These are phyloP conservation scores for Patella caerulea DNA, from an alignment of 2,888 invertebrate genomes.

Conservation along the genomic window DNA sequence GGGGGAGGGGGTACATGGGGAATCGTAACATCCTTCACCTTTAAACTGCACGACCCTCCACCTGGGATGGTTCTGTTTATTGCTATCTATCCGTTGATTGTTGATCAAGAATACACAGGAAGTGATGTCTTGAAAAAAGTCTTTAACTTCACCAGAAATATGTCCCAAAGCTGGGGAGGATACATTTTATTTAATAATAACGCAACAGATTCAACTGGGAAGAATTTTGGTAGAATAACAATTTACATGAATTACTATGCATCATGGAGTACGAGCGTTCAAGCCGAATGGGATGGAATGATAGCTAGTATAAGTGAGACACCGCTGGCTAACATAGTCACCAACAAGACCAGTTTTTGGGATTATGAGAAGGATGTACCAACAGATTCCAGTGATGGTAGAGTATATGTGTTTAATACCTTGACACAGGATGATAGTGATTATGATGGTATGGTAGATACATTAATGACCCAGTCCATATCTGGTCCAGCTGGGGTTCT, in stretches of 20 bases:
- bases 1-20: constrained; percentile 45
- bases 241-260: background rate
- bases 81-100: background rate
- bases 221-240: background rate
- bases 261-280: background rate
- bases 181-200: background rate
- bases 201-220: background rate
- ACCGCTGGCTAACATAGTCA: background rate
- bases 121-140: background rate
- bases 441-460: background rate
- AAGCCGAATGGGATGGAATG: background rate
- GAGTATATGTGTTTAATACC: background rate
- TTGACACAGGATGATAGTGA: background rate
- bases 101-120: background rate
- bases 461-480: background rate
- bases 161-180: constrained; percentile 8
- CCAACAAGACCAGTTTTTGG: constrained; percentile 10
- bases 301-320: background rate
- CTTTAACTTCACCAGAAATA: background rate
- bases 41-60: constrained; percentile 34
- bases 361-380: background rate
- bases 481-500: background rate
- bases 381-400: background rate
- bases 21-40: constrained; percentile 37
- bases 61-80: background rate